phyloP scores from a whole-genome alignment of 2,797 vertebrate genomes.

The Peromyscus eremicus region DNA sequence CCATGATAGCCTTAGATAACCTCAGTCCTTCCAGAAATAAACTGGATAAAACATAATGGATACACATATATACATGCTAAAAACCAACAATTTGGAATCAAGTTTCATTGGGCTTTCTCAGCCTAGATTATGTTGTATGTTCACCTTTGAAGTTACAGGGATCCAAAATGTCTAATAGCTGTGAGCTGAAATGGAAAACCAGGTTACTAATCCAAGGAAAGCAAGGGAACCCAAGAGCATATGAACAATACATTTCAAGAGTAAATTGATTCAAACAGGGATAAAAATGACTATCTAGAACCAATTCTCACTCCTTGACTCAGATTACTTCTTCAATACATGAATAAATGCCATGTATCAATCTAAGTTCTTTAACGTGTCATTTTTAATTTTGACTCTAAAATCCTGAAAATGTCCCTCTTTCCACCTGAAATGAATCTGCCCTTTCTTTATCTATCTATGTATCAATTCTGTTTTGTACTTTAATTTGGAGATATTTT shows the following conservation, averaged over 20 bases:
- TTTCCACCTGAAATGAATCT: not conserved
- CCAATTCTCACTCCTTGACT: not conserved
- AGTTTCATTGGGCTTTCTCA: not conserved
- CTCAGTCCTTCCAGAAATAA: not conserved
- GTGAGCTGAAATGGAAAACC: not conserved
- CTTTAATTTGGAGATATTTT: not conserved
- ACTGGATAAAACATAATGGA: too few relatives aligned
- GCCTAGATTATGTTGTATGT: not conserved
- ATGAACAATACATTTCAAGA: not conserved
- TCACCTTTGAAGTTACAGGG: not conserved
- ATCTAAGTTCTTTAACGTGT: not conserved
- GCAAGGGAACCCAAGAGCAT: not conserved
- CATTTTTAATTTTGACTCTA: not conserved
- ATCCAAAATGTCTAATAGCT: not conserved
- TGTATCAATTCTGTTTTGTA: not conserved
- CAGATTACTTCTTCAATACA: not conserved
- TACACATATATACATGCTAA: not conserved
- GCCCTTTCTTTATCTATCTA: not conserved
- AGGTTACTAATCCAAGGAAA: not conserved
- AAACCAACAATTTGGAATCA: not conserved
- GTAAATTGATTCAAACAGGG: not conserved
- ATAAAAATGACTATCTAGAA: not conserved
- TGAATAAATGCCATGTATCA: not conserved
- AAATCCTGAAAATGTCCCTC: not conserved
- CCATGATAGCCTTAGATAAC: not conserved